Conservation (phyloP, 1,140 invertebrate species). For the Galleria mellonella region DNA sequence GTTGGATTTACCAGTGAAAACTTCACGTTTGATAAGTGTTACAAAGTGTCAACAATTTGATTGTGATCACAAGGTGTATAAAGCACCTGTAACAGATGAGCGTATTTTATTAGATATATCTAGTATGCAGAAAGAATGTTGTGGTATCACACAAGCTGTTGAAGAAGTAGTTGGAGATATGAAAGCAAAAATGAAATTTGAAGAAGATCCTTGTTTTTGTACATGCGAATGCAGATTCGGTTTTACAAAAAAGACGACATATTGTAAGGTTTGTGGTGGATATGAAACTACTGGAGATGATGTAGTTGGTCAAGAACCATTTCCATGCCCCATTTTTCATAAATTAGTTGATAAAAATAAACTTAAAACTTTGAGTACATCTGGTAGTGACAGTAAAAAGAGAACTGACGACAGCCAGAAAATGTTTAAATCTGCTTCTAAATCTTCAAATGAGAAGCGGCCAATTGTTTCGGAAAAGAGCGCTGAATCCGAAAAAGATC, state of each 20-base stretch:
- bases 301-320: conserved; percentile 20
- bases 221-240: conserved; percentile 59
- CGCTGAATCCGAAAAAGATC: conserved; percentile 48
- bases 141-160: conserved; percentile 27
- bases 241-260: conserved; percentile 55
- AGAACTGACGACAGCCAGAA: conserved; percentile 24
- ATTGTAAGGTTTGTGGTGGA: conserved; percentile 54
- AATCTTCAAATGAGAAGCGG: conserved; percentile 3
- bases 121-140: conserved; percentile 32
- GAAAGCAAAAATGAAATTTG: conserved; percentile 38
- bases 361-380: conserved; percentile 37
- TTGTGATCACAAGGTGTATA: conserved; percentile 31
- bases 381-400: conserved; percentile 45
- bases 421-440: conserved; percentile 27
- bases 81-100: conserved; percentile 28
- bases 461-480: conserved; percentile 26
- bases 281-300: conserved; percentile 51
- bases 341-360: conserved; percentile 54
- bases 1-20: conserved; percentile 29
- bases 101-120: conserved; percentile 36
- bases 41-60: conserved; percentile 35
- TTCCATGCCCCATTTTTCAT: conserved; percentile 57
- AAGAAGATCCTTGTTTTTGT: conserved; percentile 51
- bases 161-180: conserved; percentile 39
- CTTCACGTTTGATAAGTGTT: conserved; percentile 21